phyloP scores from a whole-genome alignment of 2,113 vertebrate species.

The Butastur rufipennis region DNA sequence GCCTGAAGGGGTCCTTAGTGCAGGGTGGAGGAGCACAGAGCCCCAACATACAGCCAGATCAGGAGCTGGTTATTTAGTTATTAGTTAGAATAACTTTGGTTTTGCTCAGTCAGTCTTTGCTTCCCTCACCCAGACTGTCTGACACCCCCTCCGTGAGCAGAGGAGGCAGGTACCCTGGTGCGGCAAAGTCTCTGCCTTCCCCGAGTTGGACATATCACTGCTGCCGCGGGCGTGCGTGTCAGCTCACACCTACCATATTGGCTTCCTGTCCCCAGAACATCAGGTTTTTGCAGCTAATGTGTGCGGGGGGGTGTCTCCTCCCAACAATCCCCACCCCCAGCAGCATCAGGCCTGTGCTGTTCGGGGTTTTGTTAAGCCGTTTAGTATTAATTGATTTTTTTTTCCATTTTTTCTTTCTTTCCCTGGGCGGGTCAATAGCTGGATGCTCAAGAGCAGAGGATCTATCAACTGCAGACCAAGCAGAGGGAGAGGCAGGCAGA shows the following conservation, averaged over 20 bases:
- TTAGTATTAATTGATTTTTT: conserved; percentile 92
- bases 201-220: background rate
- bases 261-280: conserved; percentile 76
- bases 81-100: background rate
- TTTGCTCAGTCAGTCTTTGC: background rate
- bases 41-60: background rate
- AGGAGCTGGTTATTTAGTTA: background rate
- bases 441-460: conserved; percentile 87
- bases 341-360: conserved; percentile 69
- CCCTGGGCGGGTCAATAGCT: conserved; percentile 90
- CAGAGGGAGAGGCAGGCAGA: conserved; percentile 80
- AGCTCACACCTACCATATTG: conserved; percentile 76
- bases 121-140: background rate
- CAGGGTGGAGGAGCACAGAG: background rate
- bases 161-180: background rate
- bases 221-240: background rate
- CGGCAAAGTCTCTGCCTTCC: background rate
- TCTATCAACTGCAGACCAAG: conserved; percentile 85
- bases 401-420: conserved; percentile 86
- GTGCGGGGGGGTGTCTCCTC: conserved; percentile 58
- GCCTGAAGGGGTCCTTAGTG: background rate
- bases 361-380: conserved; percentile 75
- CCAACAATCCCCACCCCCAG: conserved; percentile 65
- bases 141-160: background rate
- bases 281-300: conserved; percentile 64